Base-by-base conservation (phyloP, 2,113 vertebrate species). In the Platysternon megacephalum region DNA sequence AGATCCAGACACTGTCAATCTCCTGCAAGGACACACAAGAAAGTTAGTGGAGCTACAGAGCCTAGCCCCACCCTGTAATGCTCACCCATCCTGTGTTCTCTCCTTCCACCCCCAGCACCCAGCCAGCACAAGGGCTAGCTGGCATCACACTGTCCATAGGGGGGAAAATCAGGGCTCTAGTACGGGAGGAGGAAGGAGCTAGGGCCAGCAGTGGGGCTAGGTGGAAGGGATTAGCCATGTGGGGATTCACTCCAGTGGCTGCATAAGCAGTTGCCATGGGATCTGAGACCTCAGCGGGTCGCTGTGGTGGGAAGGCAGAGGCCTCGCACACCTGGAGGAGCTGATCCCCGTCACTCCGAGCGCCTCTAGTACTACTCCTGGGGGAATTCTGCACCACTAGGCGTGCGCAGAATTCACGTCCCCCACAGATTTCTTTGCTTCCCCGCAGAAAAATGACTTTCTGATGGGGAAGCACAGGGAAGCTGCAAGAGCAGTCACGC, bases 1-100 rank as follows among this genome's bases (percentile, higher is more conserved):
- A 99, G 96, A 99, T 98, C 99, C 99, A 99, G 98, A 99, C 89
- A 93, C 97, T 98, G 98, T 99, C 99, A 11, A 99, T 99, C 98
- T 99, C 99, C 99, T 99, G 97, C 85, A 98, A 98, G 29, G 90
- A 90, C 5, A 3, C 16, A 91, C 4, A 44, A 72, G 12, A 28
- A 84, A 52, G 42, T 88, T 42, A 96, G 91, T 49, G 39, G 86
- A 53, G 2, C 76, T 91, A 72, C 6, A 78, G 14, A 8, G 85
- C 35, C 14, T 1, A 3, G 2, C 3, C 82, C n/a, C 80, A 81
- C 42, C 39, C 74, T 21, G 13, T 53, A 35, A 79, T 2, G 24
- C 61, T 83, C 49, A 79, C 48, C 51, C 22, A 9, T 0, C 0
- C 7, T 72, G 26, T 49, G 0, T 0, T 49, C 80, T 14, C 0